A percentile compares a stretch with the other conserved stretches of the same genome.
These are phyloP conservation scores for Microcebus lehilahytsara DNA, from an alignment of 2,113 vertebrate species.

Conservation along the genomic window DNA sequence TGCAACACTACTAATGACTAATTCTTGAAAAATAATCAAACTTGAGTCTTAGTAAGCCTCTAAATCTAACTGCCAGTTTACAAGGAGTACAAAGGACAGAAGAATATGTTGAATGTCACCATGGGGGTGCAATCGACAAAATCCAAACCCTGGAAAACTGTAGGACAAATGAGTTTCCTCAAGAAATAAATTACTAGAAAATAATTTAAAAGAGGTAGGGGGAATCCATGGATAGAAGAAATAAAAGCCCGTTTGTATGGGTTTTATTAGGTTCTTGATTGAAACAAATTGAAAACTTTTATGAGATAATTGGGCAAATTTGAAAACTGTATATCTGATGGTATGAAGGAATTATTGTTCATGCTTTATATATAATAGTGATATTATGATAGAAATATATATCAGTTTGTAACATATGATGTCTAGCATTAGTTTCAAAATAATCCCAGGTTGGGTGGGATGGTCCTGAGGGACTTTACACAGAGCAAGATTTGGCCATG, in stretches of 20 bases:
- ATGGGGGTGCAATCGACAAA: neutral
- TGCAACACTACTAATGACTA: neutral
- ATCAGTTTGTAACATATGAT: neutral
- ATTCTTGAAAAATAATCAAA: neutral
- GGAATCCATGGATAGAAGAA: neutral
- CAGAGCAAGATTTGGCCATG: neutral
- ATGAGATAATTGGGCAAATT: neutral
- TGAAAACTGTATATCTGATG: neutral
- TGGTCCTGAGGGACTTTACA: neutral
- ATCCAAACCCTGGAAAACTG: neutral
- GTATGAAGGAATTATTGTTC: neutral
- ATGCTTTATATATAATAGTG: neutral
- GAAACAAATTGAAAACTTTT: neutral
- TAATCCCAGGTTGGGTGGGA: neutral
- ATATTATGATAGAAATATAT: neutral
- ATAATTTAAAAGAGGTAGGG: neutral
- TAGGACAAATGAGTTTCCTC: neutral
- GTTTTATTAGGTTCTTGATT: neutral
- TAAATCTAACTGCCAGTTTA: neutral
- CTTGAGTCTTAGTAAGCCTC: neutral
- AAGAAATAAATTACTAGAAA: neutral
- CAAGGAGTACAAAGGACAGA: neutral
- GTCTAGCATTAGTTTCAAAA: neutral
- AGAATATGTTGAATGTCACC: neutral
- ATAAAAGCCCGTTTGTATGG: neutral